Percentiles rank a stretch among this genome's conserved stretches.
Conservation (phyloP, 2,113 vertebrate genomes). For the Pseudorasbora parva region DNA sequence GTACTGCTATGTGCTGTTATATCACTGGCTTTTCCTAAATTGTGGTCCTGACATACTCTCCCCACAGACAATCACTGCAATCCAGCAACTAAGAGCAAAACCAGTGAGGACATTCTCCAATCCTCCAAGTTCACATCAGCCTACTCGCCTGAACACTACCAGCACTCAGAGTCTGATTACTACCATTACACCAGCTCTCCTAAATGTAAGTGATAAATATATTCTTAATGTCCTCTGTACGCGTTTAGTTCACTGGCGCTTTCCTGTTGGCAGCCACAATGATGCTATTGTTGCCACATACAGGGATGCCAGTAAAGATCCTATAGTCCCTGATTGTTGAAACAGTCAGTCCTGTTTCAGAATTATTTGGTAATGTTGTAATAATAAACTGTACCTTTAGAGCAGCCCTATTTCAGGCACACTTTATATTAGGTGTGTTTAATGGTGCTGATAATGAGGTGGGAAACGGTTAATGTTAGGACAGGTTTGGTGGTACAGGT, state of each 20-base stretch:
- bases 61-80: constrained; percentile 77
- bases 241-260: background rate
- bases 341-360: background rate
- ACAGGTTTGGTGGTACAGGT: no score
- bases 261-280: background rate
- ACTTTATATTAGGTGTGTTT: no score
- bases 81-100: constrained; percentile 94
- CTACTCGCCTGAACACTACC: constrained; percentile 90
- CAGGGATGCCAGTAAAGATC: background rate
- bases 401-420: background rate
- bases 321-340: background rate
- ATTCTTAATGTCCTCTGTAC: constrained; percentile 11
- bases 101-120: constrained; percentile 93
- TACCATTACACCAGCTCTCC: constrained; percentile 91
- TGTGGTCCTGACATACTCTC: background rate
- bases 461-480: no score
- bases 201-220: constrained; percentile 78
- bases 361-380: background rate
- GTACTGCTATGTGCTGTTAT: background rate
- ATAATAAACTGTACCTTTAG: background rate
- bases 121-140: constrained; percentile 87
- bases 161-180: constrained; percentile 86
- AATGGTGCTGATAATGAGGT: no score
- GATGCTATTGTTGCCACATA: background rate
- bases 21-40: background rate